Evolutionary conservation across 2,888 invertebrate species (phyloP), one percentile per base, ranked within the genome.

Genomic region (Scaptomyza cyrtandrae): DNA sequence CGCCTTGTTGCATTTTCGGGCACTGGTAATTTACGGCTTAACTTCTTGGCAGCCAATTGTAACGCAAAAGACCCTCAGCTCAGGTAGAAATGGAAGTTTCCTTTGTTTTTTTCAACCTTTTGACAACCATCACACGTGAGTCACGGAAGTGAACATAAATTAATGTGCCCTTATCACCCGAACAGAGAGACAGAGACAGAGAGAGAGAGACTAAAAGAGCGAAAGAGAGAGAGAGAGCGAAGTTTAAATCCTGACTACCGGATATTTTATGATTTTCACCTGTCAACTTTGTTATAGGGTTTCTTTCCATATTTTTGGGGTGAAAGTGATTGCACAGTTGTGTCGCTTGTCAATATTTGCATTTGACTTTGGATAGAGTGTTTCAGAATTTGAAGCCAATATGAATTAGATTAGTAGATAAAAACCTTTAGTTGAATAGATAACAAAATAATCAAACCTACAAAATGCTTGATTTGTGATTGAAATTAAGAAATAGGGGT

Each of bases 241-340:
- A 49, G 29, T 62, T 52, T 27, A 54, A 48, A 61, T 68, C 62
- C 73, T 69, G 60, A 35, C 67, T 69, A 80, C 62, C 80, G 74
- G 71, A 35, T 55, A 57, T 60, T 78, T 81, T 76, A 75, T 78
- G 73, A 69, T 59, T 71, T 84, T 84, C 87, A 82, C 85, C 85
- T 82, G 87, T 73, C 81, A 75, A 66, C 64, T 61, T 27, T 66
- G 61, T 53, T 41, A 75, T 63, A 84, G 81, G 75, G 68, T 78
- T 86, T 67, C 71, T 52, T 80, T 83, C 41, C 64, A 33, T 63
- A 14, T 14, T 43, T 16, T 44, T n/a, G 37, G 33, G 45, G 35
- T 46, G 55, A 60, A 60, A 67, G 59, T 60, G 37, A 62, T 57
- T 61, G 65, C 46, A 49, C 75, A 67, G 68, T 66, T 80, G 69